Conservation (phyloP, 2,113 vertebrate species). For the Smithornis capensis region DNA sequence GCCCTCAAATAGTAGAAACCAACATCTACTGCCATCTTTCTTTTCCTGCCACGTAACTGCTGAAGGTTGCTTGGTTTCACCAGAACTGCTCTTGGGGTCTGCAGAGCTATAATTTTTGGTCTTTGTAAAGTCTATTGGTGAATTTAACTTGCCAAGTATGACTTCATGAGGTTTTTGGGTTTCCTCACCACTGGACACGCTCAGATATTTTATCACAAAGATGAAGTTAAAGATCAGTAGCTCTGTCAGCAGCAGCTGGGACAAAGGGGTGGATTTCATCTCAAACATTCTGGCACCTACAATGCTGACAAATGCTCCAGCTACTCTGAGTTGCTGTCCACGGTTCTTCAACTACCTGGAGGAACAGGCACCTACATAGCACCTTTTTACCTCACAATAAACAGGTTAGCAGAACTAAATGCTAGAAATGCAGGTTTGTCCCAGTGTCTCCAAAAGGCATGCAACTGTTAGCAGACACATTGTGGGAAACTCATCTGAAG, state of each 20-base stretch:
- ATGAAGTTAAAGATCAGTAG: neutral
- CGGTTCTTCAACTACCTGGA: neutral
- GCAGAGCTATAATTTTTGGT: neutral
- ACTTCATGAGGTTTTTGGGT: neutral
- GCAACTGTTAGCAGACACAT: neutral
- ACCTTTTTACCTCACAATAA: neutral
- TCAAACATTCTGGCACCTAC: neutral
- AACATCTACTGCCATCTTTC: neutral
- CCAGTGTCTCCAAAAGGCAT: neutral
- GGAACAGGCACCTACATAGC: neutral
- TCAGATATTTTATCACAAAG: neutral
- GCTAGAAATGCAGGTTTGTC: neutral
- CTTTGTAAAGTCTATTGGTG: neutral
- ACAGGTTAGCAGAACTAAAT: neutral
- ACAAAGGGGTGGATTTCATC: neutral
- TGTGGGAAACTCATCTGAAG: neutral
- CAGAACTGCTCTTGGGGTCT: neutral
- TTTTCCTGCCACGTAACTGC: neutral
- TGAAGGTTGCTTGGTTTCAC: neutral
- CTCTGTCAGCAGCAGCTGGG: neutral
- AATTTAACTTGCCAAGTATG: neutral
- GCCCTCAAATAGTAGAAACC: neutral
- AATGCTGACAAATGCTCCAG: neutral
- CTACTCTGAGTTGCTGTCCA: neutral
- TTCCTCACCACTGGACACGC: neutral